Base-by-base conservation (phyloP, 2,888 invertebrate genomes). In the Nymphalis polychloros region DNA sequence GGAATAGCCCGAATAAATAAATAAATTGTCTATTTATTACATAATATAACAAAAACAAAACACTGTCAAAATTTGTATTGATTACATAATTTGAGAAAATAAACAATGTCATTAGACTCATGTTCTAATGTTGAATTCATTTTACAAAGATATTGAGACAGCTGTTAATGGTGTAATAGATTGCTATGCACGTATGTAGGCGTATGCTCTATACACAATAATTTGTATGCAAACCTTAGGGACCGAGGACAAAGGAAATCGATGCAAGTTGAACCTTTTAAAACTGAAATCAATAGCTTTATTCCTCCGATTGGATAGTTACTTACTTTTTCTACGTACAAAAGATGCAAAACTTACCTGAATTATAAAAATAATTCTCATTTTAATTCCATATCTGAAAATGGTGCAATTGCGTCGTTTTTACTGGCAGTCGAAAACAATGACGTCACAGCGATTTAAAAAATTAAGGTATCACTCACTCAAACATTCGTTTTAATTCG, bases 321-420 rank as follows among this genome's bases (percentile, higher is more conserved):
- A 55, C 31, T 17, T 17, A 55, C 27, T 31, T 17, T n/a, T 55
- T 55, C 17, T 31, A 27, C 31, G 7, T 31, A 48, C 27, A 57
- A 59, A 67, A 64, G 47, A 68, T 49, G n/a, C 35, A 60, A 73
- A 73, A 82, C 86, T 85, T 73, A 92, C 92, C 90, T 87, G 85
- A 80, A 83, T 84, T 82, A 82, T 78, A 77, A 81, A 83, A 85
- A 83, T 81, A 82, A 84, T 84, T 86, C 79, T 91, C 92, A 93
- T 91, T 91, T 87, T 91, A 88, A 85, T 85, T 87, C 88, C 93
- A 93, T 92, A 88, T 90, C 87, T 81, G 76, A 81, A 81, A 85
- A 89, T 77, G 88, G 88, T 87, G 88, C 86, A 93, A 94, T 94
- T 94, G 94, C 94, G 94, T 94, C 93, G 94, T 94, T 88, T 73